Evolutionary conservation across 2,113 vertebrate genomes (phyloP).

Genomic region (Morphnarchus princeps): DNA sequence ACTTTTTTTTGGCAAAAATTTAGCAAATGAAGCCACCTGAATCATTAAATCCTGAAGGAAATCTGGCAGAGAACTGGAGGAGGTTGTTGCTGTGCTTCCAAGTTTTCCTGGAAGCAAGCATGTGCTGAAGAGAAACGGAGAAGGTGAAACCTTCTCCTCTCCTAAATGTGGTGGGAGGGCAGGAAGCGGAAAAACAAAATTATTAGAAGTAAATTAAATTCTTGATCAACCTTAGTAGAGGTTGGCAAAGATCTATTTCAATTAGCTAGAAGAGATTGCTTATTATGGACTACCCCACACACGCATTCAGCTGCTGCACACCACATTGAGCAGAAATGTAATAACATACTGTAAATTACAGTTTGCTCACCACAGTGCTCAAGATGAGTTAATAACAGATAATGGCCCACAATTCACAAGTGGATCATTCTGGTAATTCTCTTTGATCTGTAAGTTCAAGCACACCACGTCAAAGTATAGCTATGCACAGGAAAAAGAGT

Average conservation of each 20-base stretch:
- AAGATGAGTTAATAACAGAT: constrained; percentile 61
- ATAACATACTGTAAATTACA: constrained; percentile 31
- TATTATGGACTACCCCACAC: not conserved
- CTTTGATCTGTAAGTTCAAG: constrained; percentile 50
- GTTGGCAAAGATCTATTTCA: not conserved
- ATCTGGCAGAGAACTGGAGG: constrained; percentile 42
- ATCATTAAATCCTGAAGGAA: constrained; percentile 63
- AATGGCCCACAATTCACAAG: constrained; percentile 42
- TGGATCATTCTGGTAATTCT: constrained; percentile 33
- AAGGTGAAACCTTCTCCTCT: constrained; percentile 14
- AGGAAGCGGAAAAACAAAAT: constrained; percentile 37
- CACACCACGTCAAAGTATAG: not conserved
- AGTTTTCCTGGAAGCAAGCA: constrained; percentile 56
- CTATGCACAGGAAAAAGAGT: not conserved
- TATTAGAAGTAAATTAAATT: constrained; percentile 43
- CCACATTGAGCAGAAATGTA: not conserved
- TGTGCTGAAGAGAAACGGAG: constrained; percentile 9
- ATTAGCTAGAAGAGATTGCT: not conserved
- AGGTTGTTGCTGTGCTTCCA: constrained; percentile 28
- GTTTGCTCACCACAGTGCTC: constrained; percentile 18
- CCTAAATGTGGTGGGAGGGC: constrained; percentile 12
- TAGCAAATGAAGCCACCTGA: constrained; percentile 62
- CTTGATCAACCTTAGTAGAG: not conserved
- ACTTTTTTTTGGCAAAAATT: constrained; percentile 31
- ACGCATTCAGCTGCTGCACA: not conserved